These are phyloP conservation scores for Ormyrus rosae DNA, from an alignment of 2,888 invertebrate species.

Conservation along the genomic window DNA sequence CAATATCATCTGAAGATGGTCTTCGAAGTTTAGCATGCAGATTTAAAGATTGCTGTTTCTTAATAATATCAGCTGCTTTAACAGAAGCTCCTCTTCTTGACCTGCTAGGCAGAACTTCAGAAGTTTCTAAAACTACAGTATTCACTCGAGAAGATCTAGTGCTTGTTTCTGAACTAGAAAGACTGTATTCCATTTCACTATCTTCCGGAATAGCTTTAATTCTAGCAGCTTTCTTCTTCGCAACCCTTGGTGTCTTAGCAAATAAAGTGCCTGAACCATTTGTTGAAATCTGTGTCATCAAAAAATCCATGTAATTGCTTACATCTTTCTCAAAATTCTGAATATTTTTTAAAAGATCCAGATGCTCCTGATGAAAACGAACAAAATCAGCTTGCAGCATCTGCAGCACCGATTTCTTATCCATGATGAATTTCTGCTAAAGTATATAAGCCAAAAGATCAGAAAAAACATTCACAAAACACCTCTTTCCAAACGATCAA, in stretches of 20 bases:
- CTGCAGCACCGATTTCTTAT: slow-evolving; percentile 59
- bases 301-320: slow-evolving; percentile 57
- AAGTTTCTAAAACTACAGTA: slow-evolving; percentile 39
- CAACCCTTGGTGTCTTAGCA: slow-evolving; percentile 68
- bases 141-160: slow-evolving; percentile 30
- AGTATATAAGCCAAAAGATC: neutral
- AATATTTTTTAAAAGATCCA: slow-evolving; percentile 57
- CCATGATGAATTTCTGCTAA: slow-evolving; percentile 40
- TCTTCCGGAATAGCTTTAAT: slow-evolving; percentile 71
- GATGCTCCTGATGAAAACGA: slow-evolving; percentile 52
- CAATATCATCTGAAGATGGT: slow-evolving; percentile 53
- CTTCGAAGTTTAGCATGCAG: slow-evolving; percentile 61
- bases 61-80: slow-evolving; percentile 66
- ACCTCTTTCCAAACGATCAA: neutral
- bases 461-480: neutral
- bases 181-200: slow-evolving; percentile 53
- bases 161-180: neutral
- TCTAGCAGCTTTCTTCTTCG: slow-evolving; percentile 61
- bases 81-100: slow-evolving; percentile 66
- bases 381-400: slow-evolving; percentile 61
- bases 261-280: slow-evolving; percentile 63
- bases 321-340: slow-evolving; percentile 53
- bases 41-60: slow-evolving; percentile 62
- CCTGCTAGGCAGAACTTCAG: slow-evolving; percentile 43
- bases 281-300: slow-evolving; percentile 63